Conservation (phyloP, 2,888 invertebrate genomes). For the Drosophila kanekoi region DNA sequence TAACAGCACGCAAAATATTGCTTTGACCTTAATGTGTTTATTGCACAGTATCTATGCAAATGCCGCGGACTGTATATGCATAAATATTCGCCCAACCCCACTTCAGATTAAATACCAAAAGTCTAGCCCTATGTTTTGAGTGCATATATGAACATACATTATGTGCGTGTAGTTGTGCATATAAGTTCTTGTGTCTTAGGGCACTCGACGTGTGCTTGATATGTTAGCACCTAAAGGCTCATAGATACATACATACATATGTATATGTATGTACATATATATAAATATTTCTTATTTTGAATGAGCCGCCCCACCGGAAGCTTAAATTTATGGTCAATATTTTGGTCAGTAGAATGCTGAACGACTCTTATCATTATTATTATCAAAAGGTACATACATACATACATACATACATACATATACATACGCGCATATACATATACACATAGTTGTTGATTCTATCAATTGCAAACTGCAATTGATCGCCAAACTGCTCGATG, state of each 20-base stretch:
- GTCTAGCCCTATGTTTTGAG: conserved; percentile 1
- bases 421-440: too few species aligned
- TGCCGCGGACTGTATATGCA: conserved; percentile 6
- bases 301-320: conserved; percentile 25
- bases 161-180: background rate
- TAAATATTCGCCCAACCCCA: background rate
- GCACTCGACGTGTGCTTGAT: conserved; percentile 3
- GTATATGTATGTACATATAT: too few species aligned
- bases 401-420: background rate
- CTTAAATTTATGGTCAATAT: conserved; percentile 21
- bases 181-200: background rate
- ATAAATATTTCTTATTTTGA: conserved; percentile 2
- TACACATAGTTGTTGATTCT: background rate
- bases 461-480: conserved; percentile 11
- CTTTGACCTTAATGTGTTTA: too few species aligned
- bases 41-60: background rate
- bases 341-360: conserved; percentile 1
- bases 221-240: conserved; percentile 11
- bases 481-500: conserved; percentile 33
- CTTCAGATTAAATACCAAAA: conserved; percentile 34
- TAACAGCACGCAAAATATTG: too few species aligned
- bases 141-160: background rate
- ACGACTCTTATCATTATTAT: conserved; percentile 23
- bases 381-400: conserved; percentile 1
- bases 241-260: conserved; percentile 10